Evolutionary conservation across 1,140 invertebrate species (phyloP).

Genomic region (Melitaea cinxia): DNA sequence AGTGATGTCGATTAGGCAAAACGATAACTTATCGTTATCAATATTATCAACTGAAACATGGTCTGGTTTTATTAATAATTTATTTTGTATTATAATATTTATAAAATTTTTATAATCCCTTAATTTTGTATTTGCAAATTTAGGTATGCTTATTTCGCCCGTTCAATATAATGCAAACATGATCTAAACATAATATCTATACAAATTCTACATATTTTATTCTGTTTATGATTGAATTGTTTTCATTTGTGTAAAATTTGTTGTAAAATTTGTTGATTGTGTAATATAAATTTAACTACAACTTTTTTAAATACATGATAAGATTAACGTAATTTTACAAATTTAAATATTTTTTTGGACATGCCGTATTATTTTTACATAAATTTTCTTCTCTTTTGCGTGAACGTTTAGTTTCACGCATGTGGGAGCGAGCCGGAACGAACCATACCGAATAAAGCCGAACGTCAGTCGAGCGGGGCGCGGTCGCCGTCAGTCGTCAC

Average conservation of each 20-base stretch:
- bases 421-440: slow-evolving; percentile 79
- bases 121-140: too few relatives aligned
- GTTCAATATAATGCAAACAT: too few relatives aligned
- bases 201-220: too few relatives aligned
- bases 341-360: slow-evolving; percentile 8
- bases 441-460: slow-evolving; percentile 69
- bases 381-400: slow-evolving; percentile 65
- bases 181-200: too few relatives aligned
- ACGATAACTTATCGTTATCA: slow-evolving; percentile 14
- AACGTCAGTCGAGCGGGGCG: slow-evolving; percentile 81
- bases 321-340: slow-evolving; percentile 10
- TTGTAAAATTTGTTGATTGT: background rate
- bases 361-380: slow-evolving; percentile 25
- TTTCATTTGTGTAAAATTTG: background rate
- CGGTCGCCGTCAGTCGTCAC: slow-evolving; percentile 80
- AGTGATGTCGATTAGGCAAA: slow-evolving; percentile 17
- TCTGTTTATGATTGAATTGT: too few relatives aligned
- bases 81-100: too few relatives aligned
- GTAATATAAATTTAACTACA: background rate
- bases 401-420: slow-evolving; percentile 68
- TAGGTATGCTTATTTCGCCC: too few relatives aligned
- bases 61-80: slow-evolving; percentile 1
- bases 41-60: slow-evolving; percentile 1
- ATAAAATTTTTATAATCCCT: too few relatives aligned
- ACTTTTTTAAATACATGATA: background rate